Percentiles rank a stretch among this genome's conserved stretches.
phyloP scores from a whole-genome alignment of 2,888 invertebrate species.

The Morpho helenor region DNA sequence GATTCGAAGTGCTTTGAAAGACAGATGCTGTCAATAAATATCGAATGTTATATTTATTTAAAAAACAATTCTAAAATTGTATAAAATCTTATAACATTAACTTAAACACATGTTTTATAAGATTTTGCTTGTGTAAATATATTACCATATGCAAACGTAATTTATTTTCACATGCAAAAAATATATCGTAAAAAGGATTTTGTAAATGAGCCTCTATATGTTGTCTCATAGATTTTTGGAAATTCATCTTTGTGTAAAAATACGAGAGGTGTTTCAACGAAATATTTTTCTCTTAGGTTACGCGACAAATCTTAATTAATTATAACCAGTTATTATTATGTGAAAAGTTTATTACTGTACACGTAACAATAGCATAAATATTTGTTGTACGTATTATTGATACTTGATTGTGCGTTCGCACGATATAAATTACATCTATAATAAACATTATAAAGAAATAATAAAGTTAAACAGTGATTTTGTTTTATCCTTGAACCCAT shows the following conservation, averaged over 20 bases:
- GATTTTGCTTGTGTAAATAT: slow-evolving; percentile 6
- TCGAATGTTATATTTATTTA: slow-evolving; percentile 34
- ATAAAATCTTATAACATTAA: slow-evolving; percentile 36
- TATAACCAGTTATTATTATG: slow-evolving; percentile 77
- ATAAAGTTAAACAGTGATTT: slow-evolving; percentile 72
- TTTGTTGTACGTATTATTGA: slow-evolving; percentile 73
- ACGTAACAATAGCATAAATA: slow-evolving; percentile 72
- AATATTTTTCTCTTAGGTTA: slow-evolving; percentile 58
- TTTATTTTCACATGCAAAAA: slow-evolving; percentile 3
- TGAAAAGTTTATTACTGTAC: slow-evolving; percentile 77
- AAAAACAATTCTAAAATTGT: slow-evolving; percentile 38
- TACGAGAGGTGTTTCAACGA: slow-evolving; percentile 37
- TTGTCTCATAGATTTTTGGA: slow-evolving; percentile 43
- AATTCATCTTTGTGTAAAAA: slow-evolving; percentile 43
- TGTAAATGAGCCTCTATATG: slow-evolving; percentile 26
- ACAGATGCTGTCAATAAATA: slow-evolving; percentile 68
- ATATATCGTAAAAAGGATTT: slow-evolving; percentile 6
- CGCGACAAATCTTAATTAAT: slow-evolving; percentile 55
- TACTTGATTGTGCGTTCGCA: slow-evolving; percentile 56
- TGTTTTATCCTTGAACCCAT: slow-evolving; percentile 3
- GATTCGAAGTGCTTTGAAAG: slow-evolving; percentile 65
- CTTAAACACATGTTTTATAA: not conserved
- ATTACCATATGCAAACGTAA: not conserved
- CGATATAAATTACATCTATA: slow-evolving; percentile 71
- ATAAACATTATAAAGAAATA: slow-evolving; percentile 76